phyloP scores from a whole-genome alignment of 2,113 vertebrate genomes.

The Rhodinocichla rosea region DNA sequence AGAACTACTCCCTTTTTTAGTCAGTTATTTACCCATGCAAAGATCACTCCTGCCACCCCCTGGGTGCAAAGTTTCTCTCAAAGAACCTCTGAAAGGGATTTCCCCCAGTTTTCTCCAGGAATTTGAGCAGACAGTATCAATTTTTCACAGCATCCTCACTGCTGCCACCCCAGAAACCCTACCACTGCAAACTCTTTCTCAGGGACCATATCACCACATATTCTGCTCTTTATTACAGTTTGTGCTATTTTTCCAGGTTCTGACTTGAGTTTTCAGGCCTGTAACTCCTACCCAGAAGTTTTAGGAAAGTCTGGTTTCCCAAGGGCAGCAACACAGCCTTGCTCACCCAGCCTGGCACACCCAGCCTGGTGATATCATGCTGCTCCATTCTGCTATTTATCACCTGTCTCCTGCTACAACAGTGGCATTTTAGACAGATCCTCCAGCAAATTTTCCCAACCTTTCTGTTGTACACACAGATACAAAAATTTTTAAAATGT shows the following conservation, averaged over 20 bases:
- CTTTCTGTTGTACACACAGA: not conserved
- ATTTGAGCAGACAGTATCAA: not conserved
- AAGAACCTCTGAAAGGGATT: not conserved
- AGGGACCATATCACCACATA: not conserved
- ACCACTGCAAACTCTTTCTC: not conserved
- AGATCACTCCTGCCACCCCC: not conserved
- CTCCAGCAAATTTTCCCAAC: not conserved
- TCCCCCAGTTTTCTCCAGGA: not conserved
- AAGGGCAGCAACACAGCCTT: fast-evolving
- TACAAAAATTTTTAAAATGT: not conserved
- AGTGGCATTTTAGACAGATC: not conserved
- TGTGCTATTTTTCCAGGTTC: not conserved
- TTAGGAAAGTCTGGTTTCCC: not conserved
- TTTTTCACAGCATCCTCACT: not conserved
- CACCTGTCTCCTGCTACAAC: not conserved
- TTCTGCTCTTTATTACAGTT: not conserved
- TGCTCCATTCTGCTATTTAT: not conserved
- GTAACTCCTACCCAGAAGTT: not conserved
- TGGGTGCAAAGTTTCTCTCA: not conserved
- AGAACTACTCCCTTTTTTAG: not conserved
- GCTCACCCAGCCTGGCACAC: fast-evolving
- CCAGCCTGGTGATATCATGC: fast-evolving
- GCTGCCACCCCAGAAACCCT: not conserved
- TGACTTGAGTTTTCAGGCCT: not conserved
- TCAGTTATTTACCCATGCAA: not conserved